Base-by-base conservation (phyloP, 2,113 vertebrate species). In the Euleptes europaea region DNA sequence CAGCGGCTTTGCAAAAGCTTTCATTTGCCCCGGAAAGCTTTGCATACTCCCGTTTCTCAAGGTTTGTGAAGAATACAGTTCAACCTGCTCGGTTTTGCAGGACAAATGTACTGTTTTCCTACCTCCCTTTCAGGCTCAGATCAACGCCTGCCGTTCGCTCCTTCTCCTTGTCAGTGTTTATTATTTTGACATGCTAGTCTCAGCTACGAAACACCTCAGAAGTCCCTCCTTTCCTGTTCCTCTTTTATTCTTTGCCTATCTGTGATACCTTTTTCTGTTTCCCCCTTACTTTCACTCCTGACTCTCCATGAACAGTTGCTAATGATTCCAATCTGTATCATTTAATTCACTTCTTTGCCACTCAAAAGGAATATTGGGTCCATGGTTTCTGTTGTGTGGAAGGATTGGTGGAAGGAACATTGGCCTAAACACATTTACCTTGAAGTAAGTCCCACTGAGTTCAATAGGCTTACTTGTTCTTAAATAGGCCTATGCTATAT, bases 21-120 rank as follows among this genome's bases (percentile, higher is more conserved):
- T 79, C 88, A 83, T 93, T 94, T 79, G 40, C 57, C 35, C 93
- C 1, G 3, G 66, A 86, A 92, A 83, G 17, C 65, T 89, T 89
- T 73, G 72, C 87, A 73, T 74, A 74, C 5, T 63, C 84, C 81
- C 90, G 14, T 72, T 10, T 86, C 85, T 84, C 74, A 23, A 91
- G 57, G 60, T 85, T 84, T 86, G 31, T 76, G 76, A 70, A 90
- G 75, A 79, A 70, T 80, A 60, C 70, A 35, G 2, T 82, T 66
- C 91, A 76, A 88, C 84, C 76, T 90, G 57, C 83, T 86, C 83
- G 89, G 47, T 88, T 95, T 93, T 78, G 65, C 82, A 79, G 71
- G 31, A 71, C 80, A 80, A 79, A 84, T 51, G 70, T 3, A 33
- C 10, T 65, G 4, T 83, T 90, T 70, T 78, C 69, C 72, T 86